Conservation (phyloP, 2,888 invertebrate species). For the Tolmerus cingulatus region DNA sequence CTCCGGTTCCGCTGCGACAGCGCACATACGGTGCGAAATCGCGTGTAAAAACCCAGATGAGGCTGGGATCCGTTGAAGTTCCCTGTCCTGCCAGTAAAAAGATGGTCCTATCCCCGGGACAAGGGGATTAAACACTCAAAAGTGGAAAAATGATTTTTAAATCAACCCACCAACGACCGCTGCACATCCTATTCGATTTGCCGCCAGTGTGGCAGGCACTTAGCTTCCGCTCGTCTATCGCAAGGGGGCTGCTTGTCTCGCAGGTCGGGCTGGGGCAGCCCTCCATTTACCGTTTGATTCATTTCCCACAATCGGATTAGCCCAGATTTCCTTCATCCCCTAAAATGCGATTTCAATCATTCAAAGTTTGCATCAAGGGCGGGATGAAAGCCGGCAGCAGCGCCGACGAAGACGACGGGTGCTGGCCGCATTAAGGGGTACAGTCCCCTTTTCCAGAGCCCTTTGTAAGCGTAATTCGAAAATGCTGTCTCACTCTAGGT, state of each 20-base stretch:
- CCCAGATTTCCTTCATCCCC: constrained; percentile 22
- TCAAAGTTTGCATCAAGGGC: constrained; percentile 12
- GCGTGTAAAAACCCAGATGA: not conserved
- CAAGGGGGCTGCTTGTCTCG: not conserved
- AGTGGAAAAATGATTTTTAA: constrained; percentile 10
- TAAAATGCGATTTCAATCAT: constrained; percentile 40
- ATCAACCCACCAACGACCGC: not conserved
- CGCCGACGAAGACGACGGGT: not conserved
- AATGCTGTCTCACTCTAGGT: constrained; percentile 13
- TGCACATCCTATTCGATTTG: not conserved
- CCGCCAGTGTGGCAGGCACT: not conserved
- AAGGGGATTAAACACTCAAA: not conserved
- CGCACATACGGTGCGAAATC: not conserved
- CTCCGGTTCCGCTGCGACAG: not conserved
- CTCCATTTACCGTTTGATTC: constrained; percentile 42
- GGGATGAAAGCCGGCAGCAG: not conserved
- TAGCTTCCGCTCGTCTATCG: not conserved
- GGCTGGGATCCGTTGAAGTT: not conserved
- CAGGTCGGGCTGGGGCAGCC: not conserved
- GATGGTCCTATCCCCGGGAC: not conserved
- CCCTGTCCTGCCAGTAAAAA: not conserved
- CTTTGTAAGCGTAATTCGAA: not conserved
- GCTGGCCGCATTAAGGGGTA: not conserved
- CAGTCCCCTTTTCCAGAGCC: not conserved
- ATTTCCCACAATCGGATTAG: constrained; percentile 48